phyloP scores from a whole-genome alignment of 2,113 vertebrate genomes.

The Nymphicus hollandicus region DNA sequence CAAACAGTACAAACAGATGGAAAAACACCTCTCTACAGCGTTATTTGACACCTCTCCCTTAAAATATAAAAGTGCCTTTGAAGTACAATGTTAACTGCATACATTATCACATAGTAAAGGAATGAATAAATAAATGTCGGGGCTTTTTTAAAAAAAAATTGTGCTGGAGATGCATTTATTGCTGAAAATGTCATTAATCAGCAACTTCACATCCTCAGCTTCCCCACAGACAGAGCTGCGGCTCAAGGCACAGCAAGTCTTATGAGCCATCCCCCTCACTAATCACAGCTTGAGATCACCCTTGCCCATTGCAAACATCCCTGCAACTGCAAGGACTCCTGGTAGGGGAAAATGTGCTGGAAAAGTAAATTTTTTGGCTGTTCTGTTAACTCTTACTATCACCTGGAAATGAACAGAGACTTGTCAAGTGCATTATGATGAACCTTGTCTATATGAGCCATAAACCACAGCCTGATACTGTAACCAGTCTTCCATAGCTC shows the following conservation, averaged over 20 bases:
- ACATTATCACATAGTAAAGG: slow-evolving; percentile 18
- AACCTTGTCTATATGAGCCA: background rate
- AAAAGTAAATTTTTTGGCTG: background rate
- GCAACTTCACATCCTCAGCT: background rate
- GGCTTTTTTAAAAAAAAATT: background rate
- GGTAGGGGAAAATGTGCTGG: background rate
- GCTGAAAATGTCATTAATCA: slow-evolving; percentile 7
- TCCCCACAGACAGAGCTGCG: background rate
- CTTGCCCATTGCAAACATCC: background rate
- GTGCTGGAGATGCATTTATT: background rate
- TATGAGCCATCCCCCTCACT: background rate
- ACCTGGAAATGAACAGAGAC: background rate
- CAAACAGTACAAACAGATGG: background rate
- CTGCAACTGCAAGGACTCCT: background rate
- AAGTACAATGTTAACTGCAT: slow-evolving; percentile 21
- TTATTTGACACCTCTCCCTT: slow-evolving; percentile 23
- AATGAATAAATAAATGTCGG: slow-evolving; percentile 30
- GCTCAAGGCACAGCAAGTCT: background rate
- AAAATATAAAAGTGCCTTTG: slow-evolving; percentile 36
- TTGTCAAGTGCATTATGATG: background rate
- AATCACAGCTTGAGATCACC: background rate
- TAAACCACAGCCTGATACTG: background rate
- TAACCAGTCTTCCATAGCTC: background rate
- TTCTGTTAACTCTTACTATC: background rate
- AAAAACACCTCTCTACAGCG: background rate